phyloP scores from a whole-genome alignment of 2,797 vertebrate genomes.

The Pampus argenteus region DNA sequence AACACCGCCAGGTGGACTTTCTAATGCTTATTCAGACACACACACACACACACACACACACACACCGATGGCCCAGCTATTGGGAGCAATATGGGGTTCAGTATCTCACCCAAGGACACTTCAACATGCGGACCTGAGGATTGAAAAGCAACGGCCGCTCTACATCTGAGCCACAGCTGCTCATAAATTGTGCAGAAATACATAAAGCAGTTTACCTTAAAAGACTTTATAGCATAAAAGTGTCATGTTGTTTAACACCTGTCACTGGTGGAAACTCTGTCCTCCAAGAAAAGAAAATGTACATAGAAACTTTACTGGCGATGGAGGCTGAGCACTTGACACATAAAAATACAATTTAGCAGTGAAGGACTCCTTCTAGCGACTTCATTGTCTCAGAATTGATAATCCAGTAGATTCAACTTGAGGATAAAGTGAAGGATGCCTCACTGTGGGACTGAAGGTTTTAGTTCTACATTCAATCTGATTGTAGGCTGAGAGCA shows the following conservation, averaged over 20 bases:
- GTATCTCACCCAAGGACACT: too few relatives aligned
- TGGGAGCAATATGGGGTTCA: too few relatives aligned
- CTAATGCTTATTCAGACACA: too few relatives aligned
- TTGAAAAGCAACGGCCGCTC: too few relatives aligned
- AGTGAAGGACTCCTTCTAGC: slow-evolving; percentile 22
- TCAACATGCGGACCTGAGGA: too few relatives aligned
- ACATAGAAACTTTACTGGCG: slow-evolving; percentile 14
- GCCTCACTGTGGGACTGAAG: slow-evolving; percentile 5
- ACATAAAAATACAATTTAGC: slow-evolving; percentile 33
- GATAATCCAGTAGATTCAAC: background rate
- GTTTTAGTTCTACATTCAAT: slow-evolving; percentile 30
- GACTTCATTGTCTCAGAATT: slow-evolving; percentile 18
- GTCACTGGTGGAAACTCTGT: slow-evolving; percentile 4
- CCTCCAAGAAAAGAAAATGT: slow-evolving; percentile 16
- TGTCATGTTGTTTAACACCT: slow-evolving; percentile 22
- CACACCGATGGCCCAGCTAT: too few relatives aligned
- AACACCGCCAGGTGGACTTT: too few relatives aligned
- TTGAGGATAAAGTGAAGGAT: slow-evolving; percentile 24
- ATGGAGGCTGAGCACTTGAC: slow-evolving; percentile 20
- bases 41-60: too few relatives aligned
- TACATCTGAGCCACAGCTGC: too few relatives aligned
- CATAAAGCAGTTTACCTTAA: background rate
- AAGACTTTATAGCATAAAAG: background rate
- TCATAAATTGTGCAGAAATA: background rate
- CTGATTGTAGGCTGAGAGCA: background rate